These are phyloP conservation scores for Globia sparganii DNA, from an alignment of 2,888 invertebrate genomes.

Conservation along the genomic window DNA sequence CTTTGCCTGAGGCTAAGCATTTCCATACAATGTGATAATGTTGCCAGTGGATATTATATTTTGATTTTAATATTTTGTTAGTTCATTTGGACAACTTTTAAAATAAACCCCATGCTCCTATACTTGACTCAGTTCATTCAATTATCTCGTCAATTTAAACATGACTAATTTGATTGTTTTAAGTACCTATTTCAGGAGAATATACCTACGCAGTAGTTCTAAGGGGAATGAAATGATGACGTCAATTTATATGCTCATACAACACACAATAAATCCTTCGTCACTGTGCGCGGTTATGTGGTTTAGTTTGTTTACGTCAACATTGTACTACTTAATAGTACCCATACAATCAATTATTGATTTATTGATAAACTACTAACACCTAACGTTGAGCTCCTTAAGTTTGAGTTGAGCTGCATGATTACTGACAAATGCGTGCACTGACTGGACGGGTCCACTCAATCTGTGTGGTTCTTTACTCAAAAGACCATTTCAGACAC, in stretches of 20 bases:
- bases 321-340: too few species aligned
- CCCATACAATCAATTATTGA: background rate
- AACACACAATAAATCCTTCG: constrained; percentile 13
- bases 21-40: background rate
- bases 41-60: background rate
- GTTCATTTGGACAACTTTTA: background rate
- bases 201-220: constrained; percentile 23
- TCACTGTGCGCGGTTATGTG: constrained; percentile 31
- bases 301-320: constrained; percentile 5
- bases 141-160: background rate
- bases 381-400: too few species aligned
- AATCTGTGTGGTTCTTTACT: too few species aligned
- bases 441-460: too few species aligned
- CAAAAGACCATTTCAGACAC: too few species aligned
- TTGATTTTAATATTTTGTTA: background rate
- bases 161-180: background rate
- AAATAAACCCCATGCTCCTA: background rate
- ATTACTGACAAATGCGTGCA: too few species aligned
- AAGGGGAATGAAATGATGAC: constrained; percentile 42
- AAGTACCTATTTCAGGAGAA: background rate
- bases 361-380: constrained; percentile 1
- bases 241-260: constrained; percentile 27
- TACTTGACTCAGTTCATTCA: background rate
- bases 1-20: background rate
- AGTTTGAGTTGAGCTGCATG: too few species aligned